Conservation (phyloP, 2,113 vertebrate species). For the Podocnemis expansa region DNA sequence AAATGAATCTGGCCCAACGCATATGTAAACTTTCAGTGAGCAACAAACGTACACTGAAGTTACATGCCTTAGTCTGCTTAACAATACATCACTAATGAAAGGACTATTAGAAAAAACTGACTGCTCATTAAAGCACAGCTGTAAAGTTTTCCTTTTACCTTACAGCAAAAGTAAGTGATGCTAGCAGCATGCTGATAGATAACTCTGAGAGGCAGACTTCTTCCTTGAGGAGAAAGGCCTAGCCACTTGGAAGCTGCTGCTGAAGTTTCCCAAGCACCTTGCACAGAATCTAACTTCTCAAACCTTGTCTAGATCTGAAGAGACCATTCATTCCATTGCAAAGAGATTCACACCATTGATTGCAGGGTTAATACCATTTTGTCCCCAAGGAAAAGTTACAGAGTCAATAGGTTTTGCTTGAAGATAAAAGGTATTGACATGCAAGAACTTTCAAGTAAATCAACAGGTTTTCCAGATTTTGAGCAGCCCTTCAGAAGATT, state of each 20-base stretch:
- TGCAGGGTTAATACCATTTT: slow-evolving; percentile 39
- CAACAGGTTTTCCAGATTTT: background rate
- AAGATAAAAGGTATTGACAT: background rate
- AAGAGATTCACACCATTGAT: slow-evolving; percentile 13
- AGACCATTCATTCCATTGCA: slow-evolving; percentile 27
- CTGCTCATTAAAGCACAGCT: slow-evolving; percentile 47
- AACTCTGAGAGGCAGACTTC: slow-evolving; percentile 33
- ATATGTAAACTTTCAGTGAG: slow-evolving; percentile 67
- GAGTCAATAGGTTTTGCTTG: background rate
- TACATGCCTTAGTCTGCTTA: slow-evolving; percentile 27
- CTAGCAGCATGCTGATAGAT: slow-evolving; percentile 29
- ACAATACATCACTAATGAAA: slow-evolving; percentile 54
- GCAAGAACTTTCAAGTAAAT: background rate
- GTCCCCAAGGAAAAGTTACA: slow-evolving; percentile 36
- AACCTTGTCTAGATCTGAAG: slow-evolving; percentile 10
- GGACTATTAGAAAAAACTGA: slow-evolving; percentile 21
- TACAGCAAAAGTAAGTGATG: slow-evolving; percentile 39
- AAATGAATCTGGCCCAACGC: slow-evolving; percentile 44
- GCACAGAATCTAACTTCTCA: slow-evolving; percentile 64
- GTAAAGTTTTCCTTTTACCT: slow-evolving; percentile 66
- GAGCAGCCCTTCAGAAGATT: slow-evolving; percentile 13
- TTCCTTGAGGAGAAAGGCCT: slow-evolving; percentile 62
- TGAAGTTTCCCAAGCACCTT: slow-evolving; percentile 75
- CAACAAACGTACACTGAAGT: slow-evolving; percentile 49
- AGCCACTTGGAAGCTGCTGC: slow-evolving; percentile 32